These are phyloP conservation scores for Andrena fulva DNA, from an alignment of 2,888 invertebrate species.

Conservation along the genomic window DNA sequence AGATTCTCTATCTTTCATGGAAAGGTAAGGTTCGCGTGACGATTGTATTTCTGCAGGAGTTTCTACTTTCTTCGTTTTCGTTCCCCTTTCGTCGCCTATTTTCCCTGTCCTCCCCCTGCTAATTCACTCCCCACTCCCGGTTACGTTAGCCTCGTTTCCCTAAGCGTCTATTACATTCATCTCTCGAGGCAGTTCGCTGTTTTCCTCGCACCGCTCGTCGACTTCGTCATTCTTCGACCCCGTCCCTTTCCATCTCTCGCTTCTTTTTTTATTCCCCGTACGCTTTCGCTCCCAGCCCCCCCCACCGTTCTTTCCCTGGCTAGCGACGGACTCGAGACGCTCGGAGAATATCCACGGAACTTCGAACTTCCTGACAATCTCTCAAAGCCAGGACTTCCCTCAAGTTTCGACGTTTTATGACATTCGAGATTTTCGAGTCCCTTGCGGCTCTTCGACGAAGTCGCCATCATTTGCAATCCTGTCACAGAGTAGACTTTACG, in stretches of 20 bases:
- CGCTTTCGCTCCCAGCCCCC: background rate
- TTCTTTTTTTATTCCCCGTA: background rate
- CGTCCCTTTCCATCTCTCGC: background rate
- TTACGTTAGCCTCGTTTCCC: conserved; percentile 41
- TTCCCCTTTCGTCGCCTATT: background rate
- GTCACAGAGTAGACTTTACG: background rate
- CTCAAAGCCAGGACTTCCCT: background rate
- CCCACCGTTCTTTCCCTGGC: background rate
- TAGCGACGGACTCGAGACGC: background rate
- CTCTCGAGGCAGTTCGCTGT: conserved; percentile 29
- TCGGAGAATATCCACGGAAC: background rate
- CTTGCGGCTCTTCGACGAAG: background rate
- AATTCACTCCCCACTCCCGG: background rate
- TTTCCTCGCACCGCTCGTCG: background rate
- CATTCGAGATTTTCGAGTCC: background rate
- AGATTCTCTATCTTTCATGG: background rate
- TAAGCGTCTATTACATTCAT: conserved; percentile 33
- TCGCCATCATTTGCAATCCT: background rate
- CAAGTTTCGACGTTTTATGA: background rate
- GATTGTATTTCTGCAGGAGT: conserved; percentile 7
- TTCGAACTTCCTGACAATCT: background rate
- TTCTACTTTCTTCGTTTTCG: conserved; percentile 10
- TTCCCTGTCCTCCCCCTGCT: background rate
- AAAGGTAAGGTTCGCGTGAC: background rate
- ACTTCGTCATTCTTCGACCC: background rate